Conservation (phyloP, 2,113 vertebrate genomes). For the Perca flavescens region DNA sequence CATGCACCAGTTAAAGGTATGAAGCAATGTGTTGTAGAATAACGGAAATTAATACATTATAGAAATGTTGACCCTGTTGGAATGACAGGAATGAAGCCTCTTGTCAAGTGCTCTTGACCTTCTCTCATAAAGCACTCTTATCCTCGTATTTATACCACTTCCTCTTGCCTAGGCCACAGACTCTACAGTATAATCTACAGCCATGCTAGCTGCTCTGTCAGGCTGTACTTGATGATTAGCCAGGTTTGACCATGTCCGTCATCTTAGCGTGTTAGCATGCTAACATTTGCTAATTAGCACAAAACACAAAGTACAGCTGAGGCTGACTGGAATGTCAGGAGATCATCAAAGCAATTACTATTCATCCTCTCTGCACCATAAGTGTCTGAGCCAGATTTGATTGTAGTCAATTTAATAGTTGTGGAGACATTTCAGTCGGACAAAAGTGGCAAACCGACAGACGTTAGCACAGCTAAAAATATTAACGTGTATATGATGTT, state of each 20-base stretch:
- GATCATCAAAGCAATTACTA: not conserved
- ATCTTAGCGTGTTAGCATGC: no score
- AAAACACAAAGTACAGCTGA: not conserved
- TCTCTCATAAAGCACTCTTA: slow-evolving; percentile 3
- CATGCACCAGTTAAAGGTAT: not conserved
- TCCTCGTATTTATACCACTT: not conserved
- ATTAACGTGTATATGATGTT: not conserved
- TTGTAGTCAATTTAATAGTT: not conserved
- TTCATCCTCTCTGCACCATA: not conserved
- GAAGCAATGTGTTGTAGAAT: not conserved
- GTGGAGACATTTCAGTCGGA: not conserved
- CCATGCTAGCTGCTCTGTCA: not conserved
- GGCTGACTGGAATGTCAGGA: not conserved
- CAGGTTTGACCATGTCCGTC: not conserved
- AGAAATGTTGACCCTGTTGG: slow-evolving; percentile 2
- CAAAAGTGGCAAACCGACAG: no score
- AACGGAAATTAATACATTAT: not conserved
- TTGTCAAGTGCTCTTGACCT: slow-evolving; percentile 10
- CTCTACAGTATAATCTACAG: not conserved
- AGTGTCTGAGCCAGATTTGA: not conserved
- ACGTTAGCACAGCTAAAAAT: not conserved
- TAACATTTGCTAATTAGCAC: no score
- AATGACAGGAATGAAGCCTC: not conserved
- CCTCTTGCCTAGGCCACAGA: not conserved
- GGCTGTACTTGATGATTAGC: no score